Base-by-base conservation (phyloP, 2,113 vertebrate genomes). In the Lipotes vexillifer region DNA sequence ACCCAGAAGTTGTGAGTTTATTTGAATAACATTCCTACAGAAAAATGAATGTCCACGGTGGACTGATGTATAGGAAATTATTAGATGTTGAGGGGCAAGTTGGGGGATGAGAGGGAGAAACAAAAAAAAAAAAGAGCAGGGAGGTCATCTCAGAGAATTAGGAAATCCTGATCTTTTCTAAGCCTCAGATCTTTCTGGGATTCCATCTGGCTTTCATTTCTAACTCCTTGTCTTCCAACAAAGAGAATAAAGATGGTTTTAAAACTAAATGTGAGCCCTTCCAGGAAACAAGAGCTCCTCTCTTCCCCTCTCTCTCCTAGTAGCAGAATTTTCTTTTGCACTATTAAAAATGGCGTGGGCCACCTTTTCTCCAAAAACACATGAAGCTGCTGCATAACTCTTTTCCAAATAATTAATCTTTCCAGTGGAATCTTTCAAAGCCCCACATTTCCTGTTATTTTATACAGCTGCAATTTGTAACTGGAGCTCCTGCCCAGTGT, bases 321-420 rank as follows among this genome's bases (percentile, higher is more conserved):
- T 90, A 93, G 93, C 77, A 86, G 93, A 88, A 93, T 97, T 95
- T 97, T 96, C 96, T 90, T 97, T 95, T 92, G 84, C 90, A 80
- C 96, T 94, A 97, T 98, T 98, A 97, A 97, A 98, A 94, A 98
- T 89, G 95, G 94, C 57, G 71, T 61, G 52, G 78, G 95, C 97
- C 97, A 98, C 97, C 97, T 99, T 98, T 98, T 96, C 98, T 98
- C 98, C 97, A 97, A 98, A 98, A 98, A 98, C 86, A 97, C 92
- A 98, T 33, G 94, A 97, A 97, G 97, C 97, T 93, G 97, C 95
- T 94, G 97, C 97, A 91, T 97, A 97, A 98, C 97, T 98, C 97
- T 98, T 98, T 98, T 98, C 98, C 98, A 98, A 98, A 99, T 98
- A 98, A 98, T 98, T 98, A 98, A 98, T 98, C 98, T 98, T 98